phyloP scores from a whole-genome alignment of 2,888 invertebrate genomes.

The Calliphora vomitoria region DNA sequence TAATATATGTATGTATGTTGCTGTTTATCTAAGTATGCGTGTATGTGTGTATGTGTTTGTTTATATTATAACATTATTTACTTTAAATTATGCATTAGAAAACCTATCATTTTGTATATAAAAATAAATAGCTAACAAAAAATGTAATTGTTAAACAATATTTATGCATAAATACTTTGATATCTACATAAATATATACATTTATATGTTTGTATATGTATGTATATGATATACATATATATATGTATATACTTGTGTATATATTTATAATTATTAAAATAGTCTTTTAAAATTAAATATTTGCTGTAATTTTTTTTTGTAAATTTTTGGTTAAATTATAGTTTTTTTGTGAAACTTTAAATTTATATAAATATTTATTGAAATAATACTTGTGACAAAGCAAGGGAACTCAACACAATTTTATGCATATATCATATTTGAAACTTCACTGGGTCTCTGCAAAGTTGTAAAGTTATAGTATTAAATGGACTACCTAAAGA shows the following conservation, averaged over 20 bases:
- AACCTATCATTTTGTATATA: constrained; percentile 24
- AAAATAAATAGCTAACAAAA: constrained; percentile 40
- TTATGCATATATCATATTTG: too few relatives aligned
- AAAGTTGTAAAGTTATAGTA: too few relatives aligned
- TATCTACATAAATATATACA: not conserved
- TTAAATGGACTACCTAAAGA: too few relatives aligned
- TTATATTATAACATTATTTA: constrained; percentile 58
- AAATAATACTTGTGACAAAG: too few relatives aligned
- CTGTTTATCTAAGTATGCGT: constrained; percentile 17
- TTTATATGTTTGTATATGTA: not conserved
- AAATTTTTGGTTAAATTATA: not conserved
- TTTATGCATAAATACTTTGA: constrained; percentile 31
- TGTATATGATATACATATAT: not conserved
- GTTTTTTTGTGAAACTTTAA: not conserved
- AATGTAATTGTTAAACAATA: constrained; percentile 55
- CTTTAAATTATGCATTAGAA: constrained; percentile 69
- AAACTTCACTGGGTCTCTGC: too few relatives aligned
- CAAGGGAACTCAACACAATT: too few relatives aligned
- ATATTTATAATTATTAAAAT: constrained; percentile 17
- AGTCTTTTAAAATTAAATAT: constrained; percentile 35
- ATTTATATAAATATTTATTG: not conserved
- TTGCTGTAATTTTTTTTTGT: constrained; percentile 5
- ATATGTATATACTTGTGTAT: not conserved
- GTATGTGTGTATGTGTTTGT: constrained; percentile 22
- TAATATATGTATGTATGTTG: not conserved